phyloP scores from a whole-genome alignment of 2,113 vertebrate genomes.

The Passer montanus region DNA sequence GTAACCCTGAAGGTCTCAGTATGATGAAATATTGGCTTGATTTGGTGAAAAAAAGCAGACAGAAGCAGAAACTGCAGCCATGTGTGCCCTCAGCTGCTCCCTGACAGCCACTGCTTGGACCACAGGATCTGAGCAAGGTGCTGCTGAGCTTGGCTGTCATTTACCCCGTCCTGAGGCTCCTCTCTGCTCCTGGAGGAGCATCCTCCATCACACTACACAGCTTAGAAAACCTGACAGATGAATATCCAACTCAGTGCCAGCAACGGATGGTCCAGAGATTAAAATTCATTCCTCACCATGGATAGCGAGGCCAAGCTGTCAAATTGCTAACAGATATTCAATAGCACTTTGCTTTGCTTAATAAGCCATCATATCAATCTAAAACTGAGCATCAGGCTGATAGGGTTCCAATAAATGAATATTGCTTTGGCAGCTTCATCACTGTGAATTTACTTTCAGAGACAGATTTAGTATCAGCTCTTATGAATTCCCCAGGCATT shows the following conservation, averaged over 20 bases:
- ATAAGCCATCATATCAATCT: conserved; percentile 54
- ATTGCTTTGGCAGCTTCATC: conserved; percentile 38
- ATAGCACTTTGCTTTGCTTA: conserved; percentile 50
- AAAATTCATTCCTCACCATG: conserved; percentile 24
- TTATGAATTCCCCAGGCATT: background rate
- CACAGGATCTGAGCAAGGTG: background rate
- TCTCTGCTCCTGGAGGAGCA: background rate
- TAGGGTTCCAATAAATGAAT: conserved; percentile 48
- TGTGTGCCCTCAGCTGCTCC: background rate
- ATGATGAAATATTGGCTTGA: background rate
- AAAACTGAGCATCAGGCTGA: conserved; percentile 35
- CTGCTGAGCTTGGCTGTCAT: background rate
- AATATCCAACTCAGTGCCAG: background rate
- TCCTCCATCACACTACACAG: background rate
- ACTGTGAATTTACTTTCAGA: background rate
- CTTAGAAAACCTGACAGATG: conserved; percentile 7
- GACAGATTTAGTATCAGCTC: conserved; percentile 29
- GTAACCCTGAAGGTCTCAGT: background rate
- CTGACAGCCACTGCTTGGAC: background rate
- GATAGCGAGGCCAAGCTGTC: background rate
- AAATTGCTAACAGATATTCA: conserved; percentile 46
- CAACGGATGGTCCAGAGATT: background rate
- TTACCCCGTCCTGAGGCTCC: background rate
- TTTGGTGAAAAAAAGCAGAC: background rate
- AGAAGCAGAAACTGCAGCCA: background rate